phyloP scores from a whole-genome alignment of 2,888 invertebrate genomes.

The Smittia sp. region DNA sequence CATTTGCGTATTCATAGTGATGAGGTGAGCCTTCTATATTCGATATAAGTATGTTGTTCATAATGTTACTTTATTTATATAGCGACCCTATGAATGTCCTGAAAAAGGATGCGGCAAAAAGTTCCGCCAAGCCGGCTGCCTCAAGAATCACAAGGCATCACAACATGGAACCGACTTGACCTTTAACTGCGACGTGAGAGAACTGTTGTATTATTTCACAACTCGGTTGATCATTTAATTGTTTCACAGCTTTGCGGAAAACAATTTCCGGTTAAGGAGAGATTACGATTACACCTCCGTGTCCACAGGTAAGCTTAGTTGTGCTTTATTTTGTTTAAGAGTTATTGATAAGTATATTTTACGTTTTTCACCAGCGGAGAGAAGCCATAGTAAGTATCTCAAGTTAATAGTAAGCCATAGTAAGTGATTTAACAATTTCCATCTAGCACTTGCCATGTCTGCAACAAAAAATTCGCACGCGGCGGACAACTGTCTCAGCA shows the following conservation, averaged over 20 bases:
- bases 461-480: slow-evolving; percentile 66
- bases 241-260: slow-evolving; percentile 66
- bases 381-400: slow-evolving; percentile 57
- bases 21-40: slow-evolving; percentile 47
- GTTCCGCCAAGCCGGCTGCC: slow-evolving; percentile 64
- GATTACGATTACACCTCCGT: slow-evolving; percentile 69
- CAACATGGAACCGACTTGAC: slow-evolving; percentile 49
- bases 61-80: background rate
- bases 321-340: background rate
- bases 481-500: slow-evolving; percentile 71
- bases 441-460: slow-evolving; percentile 55
- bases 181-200: slow-evolving; percentile 28
- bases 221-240: slow-evolving; percentile 41
- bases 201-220: background rate
- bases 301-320: slow-evolving; percentile 56
- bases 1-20: slow-evolving; percentile 67
- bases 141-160: slow-evolving; percentile 60
- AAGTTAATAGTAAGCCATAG: background rate
- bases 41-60: background rate
- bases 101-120: slow-evolving; percentile 58
- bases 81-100: slow-evolving; percentile 61
- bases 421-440: background rate
- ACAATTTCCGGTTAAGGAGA: slow-evolving; percentile 72
- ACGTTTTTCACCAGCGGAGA: slow-evolving; percentile 57
- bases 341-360: background rate